Base-by-base conservation (phyloP, 2,888 invertebrate genomes). In the Clitarchus hookeri region DNA sequence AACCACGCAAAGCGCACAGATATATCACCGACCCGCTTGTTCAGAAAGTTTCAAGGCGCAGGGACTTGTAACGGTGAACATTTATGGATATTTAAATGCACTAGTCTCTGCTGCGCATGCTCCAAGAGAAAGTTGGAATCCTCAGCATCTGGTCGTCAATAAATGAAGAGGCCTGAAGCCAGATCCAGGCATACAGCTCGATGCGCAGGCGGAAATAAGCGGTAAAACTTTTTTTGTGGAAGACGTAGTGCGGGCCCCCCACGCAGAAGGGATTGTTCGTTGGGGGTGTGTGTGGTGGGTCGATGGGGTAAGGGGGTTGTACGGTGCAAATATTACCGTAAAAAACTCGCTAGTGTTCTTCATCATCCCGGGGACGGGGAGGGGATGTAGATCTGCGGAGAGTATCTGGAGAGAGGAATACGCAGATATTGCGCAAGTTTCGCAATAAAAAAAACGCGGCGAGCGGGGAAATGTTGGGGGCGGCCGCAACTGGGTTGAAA, bases 341-440 rank as follows among this genome's bases (percentile, higher is more conserved):
- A 65, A 65, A n/a, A 65, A n/a, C 65, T 23, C 65, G 65, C 65
- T 23, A 19, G 65, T 65, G 65, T 65, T 65, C 65, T 65, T 65
- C 16, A 65, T 65, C 65, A 23, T 8, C 13, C n/a, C 8, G 8
- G 8, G 16, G n/a, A 65, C 23, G n/a, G 65, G 8, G 65, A 16
- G 65, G 12, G 53, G 8, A 53, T 36, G 36, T 36, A 36, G 48
- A 48, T 48, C 48, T 16, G 11, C 48, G 48, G 48, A 11, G 48
- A 48, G 48, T 48, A 48, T 11, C 48, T 16, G 48, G 48, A 16
- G 48, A 48, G 48, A n/a, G 65, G 65, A n/a, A 19, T 65, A n/a
- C 65, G 65, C 65, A 65, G 65, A 65, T 65, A 65, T 65, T 65
- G 65, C 65, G 65, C 65, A 65, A 65, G 65, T 65, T 65, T 53